Conservation (phyloP, 2,797 vertebrate genomes). For the Myotis pilosus region DNA sequence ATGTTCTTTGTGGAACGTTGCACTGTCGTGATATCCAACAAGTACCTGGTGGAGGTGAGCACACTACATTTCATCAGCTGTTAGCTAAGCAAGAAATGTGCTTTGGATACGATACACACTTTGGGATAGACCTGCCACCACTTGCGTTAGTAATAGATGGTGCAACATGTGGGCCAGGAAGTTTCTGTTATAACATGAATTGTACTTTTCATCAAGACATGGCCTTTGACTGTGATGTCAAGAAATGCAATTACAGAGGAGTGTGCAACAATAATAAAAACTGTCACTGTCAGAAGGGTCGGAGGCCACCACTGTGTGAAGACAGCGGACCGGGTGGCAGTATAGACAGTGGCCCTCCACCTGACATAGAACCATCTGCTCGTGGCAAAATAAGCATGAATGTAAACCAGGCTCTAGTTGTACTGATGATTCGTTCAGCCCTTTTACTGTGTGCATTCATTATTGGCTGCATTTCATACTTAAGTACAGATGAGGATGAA, state of each 20-base stretch:
- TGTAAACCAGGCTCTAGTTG: accelerated
- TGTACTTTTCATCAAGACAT: slow-evolving; percentile 69
- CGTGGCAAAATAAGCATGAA: accelerated
- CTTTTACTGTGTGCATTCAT: not conserved
- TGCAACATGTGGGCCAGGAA: slow-evolving; percentile 68
- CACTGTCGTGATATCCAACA: slow-evolving; percentile 44
- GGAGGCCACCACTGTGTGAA: slow-evolving; percentile 77
- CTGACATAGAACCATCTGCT: accelerated
- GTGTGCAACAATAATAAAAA: slow-evolving; percentile 77
- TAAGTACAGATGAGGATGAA: not conserved
- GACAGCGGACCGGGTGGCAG: slow-evolving; percentile 77
- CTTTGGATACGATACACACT: slow-evolving; percentile 74
- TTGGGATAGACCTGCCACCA: not conserved
- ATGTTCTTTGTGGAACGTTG: slow-evolving; percentile 77
- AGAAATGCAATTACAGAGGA: slow-evolving; percentile 72
- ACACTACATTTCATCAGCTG: slow-evolving; percentile 68
- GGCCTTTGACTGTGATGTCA: slow-evolving; percentile 54
- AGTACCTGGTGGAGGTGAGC: slow-evolving; percentile 72
- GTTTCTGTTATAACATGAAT: slow-evolving; percentile 58
- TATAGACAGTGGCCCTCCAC: slow-evolving; percentile 75
- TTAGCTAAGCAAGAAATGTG: slow-evolving; percentile 36
- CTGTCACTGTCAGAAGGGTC: slow-evolving; percentile 81
- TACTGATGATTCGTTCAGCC: not conserved
- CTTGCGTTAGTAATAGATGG: slow-evolving; percentile 78
- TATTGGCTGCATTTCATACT: not conserved